phyloP scores from a whole-genome alignment of 2,797 vertebrate species.

The Triplophysa bombifrons region DNA sequence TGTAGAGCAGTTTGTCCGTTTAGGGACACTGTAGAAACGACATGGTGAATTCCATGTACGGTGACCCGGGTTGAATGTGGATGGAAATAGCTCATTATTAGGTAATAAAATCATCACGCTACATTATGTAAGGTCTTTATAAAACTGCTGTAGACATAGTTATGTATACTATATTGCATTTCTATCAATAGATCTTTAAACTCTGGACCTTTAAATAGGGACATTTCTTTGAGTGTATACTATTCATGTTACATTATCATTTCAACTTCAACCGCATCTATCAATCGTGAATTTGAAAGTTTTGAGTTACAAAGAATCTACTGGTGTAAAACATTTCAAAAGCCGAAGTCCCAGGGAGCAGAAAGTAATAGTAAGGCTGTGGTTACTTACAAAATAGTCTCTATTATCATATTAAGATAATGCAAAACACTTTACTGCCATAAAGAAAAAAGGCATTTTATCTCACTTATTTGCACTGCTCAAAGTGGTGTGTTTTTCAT shows the following conservation, averaged over 20 bases:
- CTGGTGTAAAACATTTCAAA: not conserved
- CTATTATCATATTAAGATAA: slow-evolving; percentile 30
- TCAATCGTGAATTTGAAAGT: slow-evolving; percentile 3
- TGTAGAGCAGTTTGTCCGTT: too few species aligned
- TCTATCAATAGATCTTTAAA: too few species aligned
- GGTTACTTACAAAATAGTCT: slow-evolving; percentile 48
- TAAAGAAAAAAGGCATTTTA: slow-evolving; percentile 57
- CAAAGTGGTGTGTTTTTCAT: slow-evolving; percentile 45
- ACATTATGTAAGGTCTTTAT: too few species aligned
- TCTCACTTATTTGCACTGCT: slow-evolving; percentile 62
- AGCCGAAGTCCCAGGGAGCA: slow-evolving; percentile 29
- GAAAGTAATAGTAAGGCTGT: slow-evolving; percentile 55
- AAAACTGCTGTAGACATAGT: too few species aligned
- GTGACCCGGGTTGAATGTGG: too few species aligned
- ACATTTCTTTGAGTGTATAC: slow-evolving; percentile 12
- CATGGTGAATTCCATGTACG: too few species aligned
- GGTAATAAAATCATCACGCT: too few species aligned
- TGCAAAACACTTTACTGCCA: slow-evolving; percentile 48
- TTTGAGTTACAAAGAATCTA: not conserved
- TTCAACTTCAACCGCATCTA: not conserved
- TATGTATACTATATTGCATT: too few species aligned
- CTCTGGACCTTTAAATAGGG: not conserved
- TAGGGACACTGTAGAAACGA: too few species aligned
- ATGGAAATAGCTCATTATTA: too few species aligned
- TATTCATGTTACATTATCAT: slow-evolving; percentile 28